Base-by-base conservation (phyloP, 2,888 invertebrate genomes). In the Dicyrtoma fusca region DNA sequence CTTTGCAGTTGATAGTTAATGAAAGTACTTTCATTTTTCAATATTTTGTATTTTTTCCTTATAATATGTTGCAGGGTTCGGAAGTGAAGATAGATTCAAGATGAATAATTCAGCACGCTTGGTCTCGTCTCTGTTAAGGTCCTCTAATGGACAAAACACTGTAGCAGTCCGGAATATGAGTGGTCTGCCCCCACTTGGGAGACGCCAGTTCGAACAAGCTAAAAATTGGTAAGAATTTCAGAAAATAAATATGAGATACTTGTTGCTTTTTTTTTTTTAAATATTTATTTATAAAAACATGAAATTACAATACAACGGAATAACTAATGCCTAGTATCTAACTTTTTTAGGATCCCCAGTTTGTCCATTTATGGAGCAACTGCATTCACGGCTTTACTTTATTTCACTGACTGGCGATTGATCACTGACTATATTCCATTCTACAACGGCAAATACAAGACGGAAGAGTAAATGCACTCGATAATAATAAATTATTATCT, bases 391-490 rank as follows among this genome's bases (percentile, higher is more conserved):
- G 86, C 85, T 0, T 77, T 91, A 11, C 84, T 89, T 1, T 94
- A 91, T 83, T 86, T 90, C 79, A 92, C 92, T 0, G 93, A 94
- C 82, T 94, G 93, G 93, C 90, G 88, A 84, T 82, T 87, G 64
- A 85, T 93, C 76, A 86, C 90, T 63, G 86, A 89, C 79, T 88
- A 89, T 83, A 84, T 94, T 76, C 94, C 94, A 23, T 90, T 87
- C 84, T 92, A 92, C 84, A 87, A 87, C 80, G 87, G 89, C 76
- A 92, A 92, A 84, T 93, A 89, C 83, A 84, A 87, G 49, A 85
- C 86, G 72, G 83, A 84, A 70, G 84, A 85, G 75, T 74, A 75
- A 73, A 70, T 49, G 19, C 42, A 71, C 21, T 71, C 25, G 45
- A 23, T 57, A 25, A n/a, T n/a, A n/a, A n/a, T n/a, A n/a, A n/a